Evolutionary conservation across 2,113 vertebrate species (phyloP).

Genomic region (Rhabdornis inornatus): DNA sequence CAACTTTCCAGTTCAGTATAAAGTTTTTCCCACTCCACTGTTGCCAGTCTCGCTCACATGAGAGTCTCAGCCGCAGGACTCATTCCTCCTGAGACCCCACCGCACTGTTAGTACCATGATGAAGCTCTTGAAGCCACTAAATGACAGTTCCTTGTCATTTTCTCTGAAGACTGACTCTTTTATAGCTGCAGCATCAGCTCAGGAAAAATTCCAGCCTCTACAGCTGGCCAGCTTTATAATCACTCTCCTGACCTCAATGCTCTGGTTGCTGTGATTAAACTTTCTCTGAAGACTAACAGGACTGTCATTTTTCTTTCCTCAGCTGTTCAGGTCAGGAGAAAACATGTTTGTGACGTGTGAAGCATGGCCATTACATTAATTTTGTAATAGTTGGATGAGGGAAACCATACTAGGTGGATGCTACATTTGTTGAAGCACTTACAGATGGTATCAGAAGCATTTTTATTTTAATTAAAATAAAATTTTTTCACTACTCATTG

Average conservation of each 20-base stretch:
- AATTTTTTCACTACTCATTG: background rate
- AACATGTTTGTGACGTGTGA: background rate
- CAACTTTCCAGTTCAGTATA: fast-evolving
- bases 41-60: fast-evolving
- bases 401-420: background rate
- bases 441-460: background rate
- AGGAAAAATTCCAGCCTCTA: background rate
- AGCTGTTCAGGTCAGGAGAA: background rate
- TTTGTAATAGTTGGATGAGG: background rate
- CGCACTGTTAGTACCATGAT: background rate
- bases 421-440: background rate
- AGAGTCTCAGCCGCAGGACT: background rate
- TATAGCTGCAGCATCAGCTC: background rate
- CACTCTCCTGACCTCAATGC: background rate
- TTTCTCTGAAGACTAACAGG: background rate
- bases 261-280: background rate
- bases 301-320: background rate
- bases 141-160: background rate
- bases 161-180: background rate
- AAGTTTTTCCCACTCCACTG: background rate
- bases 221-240: background rate
- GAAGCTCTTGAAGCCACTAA: background rate
- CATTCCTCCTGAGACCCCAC: background rate
- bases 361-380: background rate
- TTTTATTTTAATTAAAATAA: background rate